Evolutionary conservation across 2,888 invertebrate genomes (phyloP).

Genomic region (Drosophila merina): DNA sequence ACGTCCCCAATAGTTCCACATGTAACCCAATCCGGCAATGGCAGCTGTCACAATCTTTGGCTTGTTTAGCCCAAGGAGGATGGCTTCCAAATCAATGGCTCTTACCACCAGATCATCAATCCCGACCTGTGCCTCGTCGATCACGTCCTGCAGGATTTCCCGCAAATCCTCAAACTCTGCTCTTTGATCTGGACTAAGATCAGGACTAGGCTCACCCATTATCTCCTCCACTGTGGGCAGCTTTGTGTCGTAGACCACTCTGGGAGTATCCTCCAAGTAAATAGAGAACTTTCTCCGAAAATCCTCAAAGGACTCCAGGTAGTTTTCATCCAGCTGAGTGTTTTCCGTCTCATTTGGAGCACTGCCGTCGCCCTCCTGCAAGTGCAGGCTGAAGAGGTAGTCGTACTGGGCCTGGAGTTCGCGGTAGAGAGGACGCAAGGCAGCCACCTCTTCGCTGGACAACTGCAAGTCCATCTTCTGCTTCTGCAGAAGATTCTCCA

Average conservation of each 20-base stretch:
- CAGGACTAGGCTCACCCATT: constrained; percentile 43
- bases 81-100: constrained; percentile 59
- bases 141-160: constrained; percentile 68
- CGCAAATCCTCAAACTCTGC: constrained; percentile 67
- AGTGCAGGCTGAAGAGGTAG: constrained; percentile 51
- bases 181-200: constrained; percentile 52
- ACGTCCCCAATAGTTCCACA: constrained; percentile 61
- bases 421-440: constrained; percentile 65
- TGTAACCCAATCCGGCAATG: constrained; percentile 52
- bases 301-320: constrained; percentile 48
- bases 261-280: constrained; percentile 40
- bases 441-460: constrained; percentile 58
- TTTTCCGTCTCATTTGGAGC: constrained; percentile 17
- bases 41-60: constrained; percentile 68
- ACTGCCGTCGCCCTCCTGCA: constrained; percentile 49
- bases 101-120: constrained; percentile 63
- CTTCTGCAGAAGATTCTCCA: constrained; percentile 46
- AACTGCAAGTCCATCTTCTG: constrained; percentile 58
- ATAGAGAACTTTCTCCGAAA: constrained; percentile 54
- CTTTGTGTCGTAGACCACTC: constrained; percentile 60
- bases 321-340: constrained; percentile 37
- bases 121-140: constrained; percentile 70
- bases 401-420: constrained; percentile 73
- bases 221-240: constrained; percentile 69
- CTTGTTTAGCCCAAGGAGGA: constrained; percentile 66